Evolutionary conservation across 1,140 invertebrate genomes (phyloP).

Genomic region (Brachionus rotundiformis): DNA sequence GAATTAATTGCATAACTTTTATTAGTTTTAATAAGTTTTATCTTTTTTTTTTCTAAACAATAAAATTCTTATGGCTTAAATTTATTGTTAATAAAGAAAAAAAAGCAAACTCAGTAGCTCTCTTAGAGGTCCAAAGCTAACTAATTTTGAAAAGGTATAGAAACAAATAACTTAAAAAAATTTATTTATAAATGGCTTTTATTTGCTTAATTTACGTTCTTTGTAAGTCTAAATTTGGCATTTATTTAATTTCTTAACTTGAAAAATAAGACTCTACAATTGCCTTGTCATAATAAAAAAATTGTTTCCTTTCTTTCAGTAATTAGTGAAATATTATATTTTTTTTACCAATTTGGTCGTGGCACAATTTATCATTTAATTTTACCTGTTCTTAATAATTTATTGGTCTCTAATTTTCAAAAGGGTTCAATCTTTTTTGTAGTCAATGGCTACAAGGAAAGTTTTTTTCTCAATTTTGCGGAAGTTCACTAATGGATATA

Average conservation of each 20-base stretch:
- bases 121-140: conserved; percentile 4
- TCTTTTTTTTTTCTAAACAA: conserved; percentile 1
- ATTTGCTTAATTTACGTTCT: background rate
- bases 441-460: background rate
- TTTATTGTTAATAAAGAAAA: background rate
- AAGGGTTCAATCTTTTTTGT: background rate
- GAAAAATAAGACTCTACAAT: conserved; percentile 9
- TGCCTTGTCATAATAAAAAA: background rate
- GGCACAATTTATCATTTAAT: background rate
- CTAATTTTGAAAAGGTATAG: background rate
- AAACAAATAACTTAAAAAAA: conserved; percentile 5
- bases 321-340: conserved; percentile 4
- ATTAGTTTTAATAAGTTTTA: background rate
- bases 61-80: conserved; percentile 20
- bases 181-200: conserved; percentile 12
- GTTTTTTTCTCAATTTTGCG: background rate
- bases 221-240: background rate
- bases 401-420: background rate
- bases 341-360: background rate
- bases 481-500: background rate
- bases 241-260: conserved; percentile 17
- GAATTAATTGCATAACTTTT: conserved; percentile 20
- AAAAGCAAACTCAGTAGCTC: conserved; percentile 17
- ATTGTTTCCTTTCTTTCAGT: background rate
- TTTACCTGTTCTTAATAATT: background rate